phyloP scores from a whole-genome alignment of 35 echinoderm and acorn worm genomes.

The Ptychodera flava region DNA sequence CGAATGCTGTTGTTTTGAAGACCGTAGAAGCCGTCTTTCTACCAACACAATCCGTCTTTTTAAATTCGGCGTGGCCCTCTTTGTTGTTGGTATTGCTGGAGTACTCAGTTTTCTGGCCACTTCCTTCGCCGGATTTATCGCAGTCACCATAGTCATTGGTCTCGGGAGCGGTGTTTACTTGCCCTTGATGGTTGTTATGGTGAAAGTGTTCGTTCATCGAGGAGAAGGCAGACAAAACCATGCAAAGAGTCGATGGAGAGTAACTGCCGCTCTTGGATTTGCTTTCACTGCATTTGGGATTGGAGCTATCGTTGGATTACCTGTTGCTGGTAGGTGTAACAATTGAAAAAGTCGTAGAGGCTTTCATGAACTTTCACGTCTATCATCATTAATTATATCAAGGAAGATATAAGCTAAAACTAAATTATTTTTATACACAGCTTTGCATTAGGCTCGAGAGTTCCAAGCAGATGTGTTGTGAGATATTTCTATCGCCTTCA shows the following conservation, averaged over 20 bases:
- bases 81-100: not conserved
- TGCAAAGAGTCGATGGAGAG: not conserved
- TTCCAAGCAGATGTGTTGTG: too few relatives aligned
- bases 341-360: too few relatives aligned
- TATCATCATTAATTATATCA: too few relatives aligned
- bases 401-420: too few relatives aligned
- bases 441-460: too few relatives aligned
- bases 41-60: not conserved
- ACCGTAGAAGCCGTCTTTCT: not conserved
- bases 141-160: not conserved
- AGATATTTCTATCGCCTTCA: too few relatives aligned
- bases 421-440: too few relatives aligned
- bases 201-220: not conserved
- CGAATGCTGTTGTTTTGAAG: not conserved
- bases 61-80: not conserved
- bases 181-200: not conserved
- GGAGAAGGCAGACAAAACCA: not conserved
- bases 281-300: not conserved
- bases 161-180: not conserved
- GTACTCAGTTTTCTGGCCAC: not conserved
- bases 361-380: too few relatives aligned
- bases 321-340: not conserved
- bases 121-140: not conserved
- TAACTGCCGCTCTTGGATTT: not conserved
- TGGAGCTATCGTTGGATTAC: not conserved